Evolutionary conservation across 1,140 invertebrate genomes (phyloP).

Genomic region (Elymnias hypermnestra): DNA sequence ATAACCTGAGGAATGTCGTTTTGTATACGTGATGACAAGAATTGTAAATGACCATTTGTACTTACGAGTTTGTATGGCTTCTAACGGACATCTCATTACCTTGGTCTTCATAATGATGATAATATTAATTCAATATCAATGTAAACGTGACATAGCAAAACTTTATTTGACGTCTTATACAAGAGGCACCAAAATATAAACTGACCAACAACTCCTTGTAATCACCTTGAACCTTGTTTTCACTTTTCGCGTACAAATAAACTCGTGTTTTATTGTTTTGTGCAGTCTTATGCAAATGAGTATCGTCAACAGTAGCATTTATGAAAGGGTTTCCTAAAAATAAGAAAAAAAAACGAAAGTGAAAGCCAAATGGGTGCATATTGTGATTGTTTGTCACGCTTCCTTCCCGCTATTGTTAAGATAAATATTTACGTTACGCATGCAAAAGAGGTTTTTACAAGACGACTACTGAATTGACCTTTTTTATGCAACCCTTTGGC

Average conservation of each 20-base stretch:
- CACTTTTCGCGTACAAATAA: conserved; percentile 69
- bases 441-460: conserved; percentile 70
- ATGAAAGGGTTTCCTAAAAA: conserved; percentile 67
- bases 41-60: no score
- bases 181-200: conserved; percentile 50
- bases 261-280: conserved; percentile 61
- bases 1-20: no score
- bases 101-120: no score
- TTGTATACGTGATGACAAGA: no score
- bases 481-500: conserved; percentile 62
- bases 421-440: conserved; percentile 70
- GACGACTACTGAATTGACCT: conserved; percentile 63
- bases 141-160: not conserved
- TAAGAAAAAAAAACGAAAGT: conserved; percentile 60
- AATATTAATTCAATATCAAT: no score
- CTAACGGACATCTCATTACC: no score
- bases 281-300: conserved; percentile 70
- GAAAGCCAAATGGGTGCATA: conserved; percentile 65
- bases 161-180: conserved; percentile 40
- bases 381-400: conserved; percentile 53
- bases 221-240: conserved; percentile 66
- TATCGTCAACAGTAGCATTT: conserved; percentile 58
- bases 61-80: no score
- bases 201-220: conserved; percentile 36
- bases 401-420: conserved; percentile 47